Conservation (phyloP, 2,888 invertebrate genomes). For the Gortyna flavago region DNA sequence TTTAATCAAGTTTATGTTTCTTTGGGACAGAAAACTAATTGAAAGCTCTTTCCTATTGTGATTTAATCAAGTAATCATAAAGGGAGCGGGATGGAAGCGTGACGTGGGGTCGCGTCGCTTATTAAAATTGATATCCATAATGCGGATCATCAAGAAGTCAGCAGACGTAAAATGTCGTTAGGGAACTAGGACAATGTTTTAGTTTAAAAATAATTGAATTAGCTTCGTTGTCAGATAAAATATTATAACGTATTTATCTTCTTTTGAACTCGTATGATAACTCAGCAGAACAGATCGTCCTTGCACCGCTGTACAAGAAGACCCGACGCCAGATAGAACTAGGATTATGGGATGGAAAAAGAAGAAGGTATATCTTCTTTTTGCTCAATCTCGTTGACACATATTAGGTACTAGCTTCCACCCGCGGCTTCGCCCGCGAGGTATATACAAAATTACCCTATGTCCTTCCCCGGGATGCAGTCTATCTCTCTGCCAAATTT, state of each 20-base stretch:
- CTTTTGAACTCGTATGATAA: no score
- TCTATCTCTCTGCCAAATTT: no score
- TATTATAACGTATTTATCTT: background rate
- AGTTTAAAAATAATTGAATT: slow-evolving; percentile 39
- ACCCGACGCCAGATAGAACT: no score
- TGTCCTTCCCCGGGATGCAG: no score
- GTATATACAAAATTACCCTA: no score
- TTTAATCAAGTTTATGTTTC: slow-evolving; percentile 54
- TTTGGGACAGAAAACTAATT: slow-evolving; percentile 52
- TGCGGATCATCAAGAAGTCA: slow-evolving; percentile 39
- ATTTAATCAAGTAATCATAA: slow-evolving; percentile 56
- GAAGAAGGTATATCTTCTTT: background rate
- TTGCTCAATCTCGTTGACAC: background rate
- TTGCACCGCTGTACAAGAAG: no score
- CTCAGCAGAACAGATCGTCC: no score
- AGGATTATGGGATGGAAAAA: no score
- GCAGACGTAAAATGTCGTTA: slow-evolving; percentile 46
- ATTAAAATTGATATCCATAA: slow-evolving; percentile 61
- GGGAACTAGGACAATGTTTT: slow-evolving; percentile 30
- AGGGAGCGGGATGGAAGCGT: slow-evolving; percentile 38
- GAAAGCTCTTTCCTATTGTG: slow-evolving; percentile 59
- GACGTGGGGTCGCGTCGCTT: slow-evolving; percentile 45
- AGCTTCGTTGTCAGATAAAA: slow-evolving; percentile 5
- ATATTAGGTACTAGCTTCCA: no score
- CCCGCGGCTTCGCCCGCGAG: no score